Conservation (phyloP, 2,888 invertebrate genomes). For the Neoaliturus tenellus region DNA sequence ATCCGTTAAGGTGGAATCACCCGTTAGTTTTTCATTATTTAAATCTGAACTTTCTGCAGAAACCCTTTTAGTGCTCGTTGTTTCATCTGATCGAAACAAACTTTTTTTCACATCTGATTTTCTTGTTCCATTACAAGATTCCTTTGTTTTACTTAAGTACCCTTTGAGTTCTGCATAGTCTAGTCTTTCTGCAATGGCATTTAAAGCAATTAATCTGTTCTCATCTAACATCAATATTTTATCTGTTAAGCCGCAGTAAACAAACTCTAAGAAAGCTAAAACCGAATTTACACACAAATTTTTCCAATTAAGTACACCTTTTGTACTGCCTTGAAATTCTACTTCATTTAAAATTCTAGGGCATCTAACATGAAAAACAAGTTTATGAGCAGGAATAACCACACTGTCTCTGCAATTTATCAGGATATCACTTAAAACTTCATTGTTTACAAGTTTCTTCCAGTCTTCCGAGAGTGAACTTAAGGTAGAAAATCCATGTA, state of each 20-base stretch:
- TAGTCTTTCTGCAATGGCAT: not conserved
- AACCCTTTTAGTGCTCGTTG: not conserved
- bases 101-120: not conserved
- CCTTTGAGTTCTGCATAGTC: not conserved
- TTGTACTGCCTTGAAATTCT: constrained; percentile 58
- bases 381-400: constrained; percentile 72
- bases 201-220: not conserved
- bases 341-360: constrained; percentile 71
- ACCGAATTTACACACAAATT: constrained; percentile 68
- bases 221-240: constrained; percentile 53
- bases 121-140: not conserved
- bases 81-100: not conserved
- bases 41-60: not conserved
- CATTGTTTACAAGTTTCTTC: constrained; percentile 70
- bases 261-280: constrained; percentile 71
- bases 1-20: not conserved
- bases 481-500: constrained; percentile 51
- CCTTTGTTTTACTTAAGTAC: not conserved
- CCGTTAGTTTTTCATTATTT: not conserved
- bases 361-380: constrained; percentile 72
- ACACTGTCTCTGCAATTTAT: constrained; percentile 70
- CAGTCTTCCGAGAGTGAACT: constrained; percentile 68
- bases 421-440: constrained; percentile 72
- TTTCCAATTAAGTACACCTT: constrained; percentile 68
- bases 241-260: constrained; percentile 71